Percentiles rank a stretch among this genome's conserved stretches.
These are phyloP conservation scores for Spodoptera litura DNA, from an alignment of 1,140 invertebrate genomes.

Conservation along the genomic window DNA sequence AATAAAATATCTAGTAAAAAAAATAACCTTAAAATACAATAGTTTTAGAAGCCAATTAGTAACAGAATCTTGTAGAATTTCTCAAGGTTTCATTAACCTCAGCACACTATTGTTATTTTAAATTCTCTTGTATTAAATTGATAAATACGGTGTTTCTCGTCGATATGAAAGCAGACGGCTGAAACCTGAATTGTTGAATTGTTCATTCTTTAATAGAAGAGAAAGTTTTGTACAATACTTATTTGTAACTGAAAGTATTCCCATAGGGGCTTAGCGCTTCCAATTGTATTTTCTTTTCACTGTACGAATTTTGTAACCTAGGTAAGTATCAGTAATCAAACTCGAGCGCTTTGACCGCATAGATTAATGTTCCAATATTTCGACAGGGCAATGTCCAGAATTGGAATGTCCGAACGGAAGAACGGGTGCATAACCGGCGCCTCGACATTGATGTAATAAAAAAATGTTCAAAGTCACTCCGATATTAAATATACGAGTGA, in stretches of 20 bases:
- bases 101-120: constrained; percentile 39
- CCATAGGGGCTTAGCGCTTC: background rate
- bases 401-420: constrained; percentile 44
- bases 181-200: constrained; percentile 8
- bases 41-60: constrained; percentile 39
- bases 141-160: constrained; percentile 37
- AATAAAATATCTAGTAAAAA: background rate
- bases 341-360: constrained; percentile 5
- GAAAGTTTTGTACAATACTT: background rate
- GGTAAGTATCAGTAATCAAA: background rate
- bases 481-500: constrained; percentile 51
- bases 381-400: constrained; percentile 47
- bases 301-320: background rate
- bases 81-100: constrained; percentile 58
- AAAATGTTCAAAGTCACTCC: constrained; percentile 52
- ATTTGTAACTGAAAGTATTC: constrained; percentile 15
- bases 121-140: constrained; percentile 27
- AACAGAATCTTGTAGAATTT: constrained; percentile 51
- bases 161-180: constrained; percentile 20
- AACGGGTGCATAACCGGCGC: constrained; percentile 38
- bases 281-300: background rate
- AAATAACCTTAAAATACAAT: constrained; percentile 30
- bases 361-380: constrained; percentile 9
- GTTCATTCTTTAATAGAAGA: constrained; percentile 23
- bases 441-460: constrained; percentile 49